A percentile compares a stretch with the other conserved stretches of the same genome.
These are phyloP conservation scores for Pseudomyrmex pallidus DNA, from an alignment of 1,140 invertebrate species.

Conservation along the genomic window DNA sequence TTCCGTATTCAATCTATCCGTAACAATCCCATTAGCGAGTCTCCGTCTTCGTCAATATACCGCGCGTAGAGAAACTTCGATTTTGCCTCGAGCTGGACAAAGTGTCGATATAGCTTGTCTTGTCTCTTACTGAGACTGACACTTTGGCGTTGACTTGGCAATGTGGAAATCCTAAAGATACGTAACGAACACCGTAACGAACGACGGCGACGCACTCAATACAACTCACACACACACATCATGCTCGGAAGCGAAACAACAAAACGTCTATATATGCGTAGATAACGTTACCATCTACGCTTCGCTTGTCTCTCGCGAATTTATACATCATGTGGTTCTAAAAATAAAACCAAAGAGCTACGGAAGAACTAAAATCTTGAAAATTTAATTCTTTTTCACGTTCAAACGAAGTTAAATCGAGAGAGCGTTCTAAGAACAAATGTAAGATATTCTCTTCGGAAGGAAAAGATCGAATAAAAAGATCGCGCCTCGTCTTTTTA, in stretches of 20 bases:
- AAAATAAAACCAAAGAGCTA: background rate
- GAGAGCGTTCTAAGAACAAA: no score
- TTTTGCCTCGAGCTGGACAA: slow-evolving; percentile 50
- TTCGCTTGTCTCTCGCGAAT: background rate
- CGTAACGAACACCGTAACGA: slow-evolving; percentile 10
- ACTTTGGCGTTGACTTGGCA: slow-evolving; percentile 55
- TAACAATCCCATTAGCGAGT: slow-evolving; percentile 57
- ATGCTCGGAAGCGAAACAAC: slow-evolving; percentile 1
- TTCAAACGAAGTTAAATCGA: no score
- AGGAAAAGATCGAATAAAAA: no score
- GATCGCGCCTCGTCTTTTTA: no score
- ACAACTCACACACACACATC: background rate
- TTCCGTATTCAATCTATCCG: slow-evolving; percentile 51
- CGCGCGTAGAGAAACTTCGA: slow-evolving; percentile 33
- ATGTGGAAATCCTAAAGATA: slow-evolving; percentile 33
- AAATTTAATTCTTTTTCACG: no score
- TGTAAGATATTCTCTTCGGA: no score
- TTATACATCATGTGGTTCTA: no score
- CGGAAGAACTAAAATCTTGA: background rate
- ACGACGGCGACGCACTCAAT: background rate
- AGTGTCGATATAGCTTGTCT: slow-evolving; percentile 59
- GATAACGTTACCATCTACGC: background rate
- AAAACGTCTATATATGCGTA: background rate
- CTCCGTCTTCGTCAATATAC: slow-evolving; percentile 27
- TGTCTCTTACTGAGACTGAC: slow-evolving; percentile 56